Evolutionary conservation across 2,797 vertebrate genomes (phyloP).

Genomic region (Hapalemur alaotrensis): DNA sequence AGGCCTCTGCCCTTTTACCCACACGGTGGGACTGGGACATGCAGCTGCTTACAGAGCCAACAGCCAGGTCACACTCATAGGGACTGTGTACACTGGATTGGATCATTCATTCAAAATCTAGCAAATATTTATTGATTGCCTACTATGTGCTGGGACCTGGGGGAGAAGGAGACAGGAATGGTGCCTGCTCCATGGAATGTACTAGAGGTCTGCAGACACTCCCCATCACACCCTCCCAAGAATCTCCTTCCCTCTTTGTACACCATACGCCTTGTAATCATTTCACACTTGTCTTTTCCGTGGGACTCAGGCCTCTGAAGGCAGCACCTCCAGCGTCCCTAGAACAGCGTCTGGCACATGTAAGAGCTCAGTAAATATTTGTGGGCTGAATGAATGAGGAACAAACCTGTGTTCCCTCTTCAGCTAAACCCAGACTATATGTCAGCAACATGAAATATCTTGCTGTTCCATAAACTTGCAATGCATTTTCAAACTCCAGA

Average conservation of each 20-base stretch:
- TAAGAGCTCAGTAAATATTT: neutral
- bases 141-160: neutral
- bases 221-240: neutral
- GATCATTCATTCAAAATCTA: neutral
- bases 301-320: neutral
- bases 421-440: neutral
- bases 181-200: neutral
- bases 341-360: neutral
- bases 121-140: neutral
- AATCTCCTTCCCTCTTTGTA: neutral
- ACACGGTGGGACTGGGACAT: neutral
- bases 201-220: neutral
- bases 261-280: neutral
- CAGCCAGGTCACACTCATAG: neutral
- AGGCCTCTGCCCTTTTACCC: conserved; percentile 69
- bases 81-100: neutral
- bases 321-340: neutral
- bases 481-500: neutral
- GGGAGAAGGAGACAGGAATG: neutral
- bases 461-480: neutral
- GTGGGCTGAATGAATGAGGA: neutral
- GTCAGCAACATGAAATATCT: neutral
- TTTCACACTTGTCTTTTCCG: neutral
- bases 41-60: conserved; percentile 42
- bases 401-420: neutral